Evolutionary conservation across 2,113 vertebrate species (phyloP).

Genomic region (Alethe castanea): DNA sequence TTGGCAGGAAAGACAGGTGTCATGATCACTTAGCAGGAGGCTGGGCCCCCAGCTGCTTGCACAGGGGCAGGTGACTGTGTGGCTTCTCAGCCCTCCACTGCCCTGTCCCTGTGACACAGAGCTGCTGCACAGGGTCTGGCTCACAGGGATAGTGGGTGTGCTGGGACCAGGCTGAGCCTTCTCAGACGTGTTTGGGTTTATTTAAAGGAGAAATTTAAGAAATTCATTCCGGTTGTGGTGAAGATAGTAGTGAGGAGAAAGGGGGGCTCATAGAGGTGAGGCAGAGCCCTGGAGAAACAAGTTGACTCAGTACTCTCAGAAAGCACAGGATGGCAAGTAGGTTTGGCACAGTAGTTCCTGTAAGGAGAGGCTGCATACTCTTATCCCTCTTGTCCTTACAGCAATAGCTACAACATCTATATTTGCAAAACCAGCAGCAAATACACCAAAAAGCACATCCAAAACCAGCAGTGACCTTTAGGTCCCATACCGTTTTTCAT

Average conservation of each 20-base stretch:
- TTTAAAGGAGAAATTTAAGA: neutral
- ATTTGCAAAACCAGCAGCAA: neutral
- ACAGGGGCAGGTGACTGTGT: rapidly evolving
- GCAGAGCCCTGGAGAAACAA: neutral
- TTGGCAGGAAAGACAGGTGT: neutral
- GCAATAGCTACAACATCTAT: neutral
- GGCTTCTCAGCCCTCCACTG: neutral
- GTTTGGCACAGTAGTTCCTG: neutral
- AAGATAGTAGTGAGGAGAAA: neutral
- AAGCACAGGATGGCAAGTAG: neutral
- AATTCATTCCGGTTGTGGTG: neutral
- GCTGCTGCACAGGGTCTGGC: neutral
- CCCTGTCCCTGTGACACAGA: rapidly evolving
- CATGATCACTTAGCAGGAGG: neutral
- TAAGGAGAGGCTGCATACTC: neutral
- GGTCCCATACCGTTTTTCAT: neutral
- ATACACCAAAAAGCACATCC: neutral
- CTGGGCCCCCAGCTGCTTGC: neutral
- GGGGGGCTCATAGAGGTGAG: neutral
- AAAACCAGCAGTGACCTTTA: neutral
- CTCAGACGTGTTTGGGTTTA: neutral
- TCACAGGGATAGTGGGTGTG: rapidly evolving
- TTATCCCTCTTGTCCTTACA: neutral
- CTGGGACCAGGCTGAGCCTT: neutral
- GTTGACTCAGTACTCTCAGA: neutral